These are phyloP conservation scores for Cuculus canorus DNA, from an alignment of 2,797 vertebrate species.

Conservation along the genomic window DNA sequence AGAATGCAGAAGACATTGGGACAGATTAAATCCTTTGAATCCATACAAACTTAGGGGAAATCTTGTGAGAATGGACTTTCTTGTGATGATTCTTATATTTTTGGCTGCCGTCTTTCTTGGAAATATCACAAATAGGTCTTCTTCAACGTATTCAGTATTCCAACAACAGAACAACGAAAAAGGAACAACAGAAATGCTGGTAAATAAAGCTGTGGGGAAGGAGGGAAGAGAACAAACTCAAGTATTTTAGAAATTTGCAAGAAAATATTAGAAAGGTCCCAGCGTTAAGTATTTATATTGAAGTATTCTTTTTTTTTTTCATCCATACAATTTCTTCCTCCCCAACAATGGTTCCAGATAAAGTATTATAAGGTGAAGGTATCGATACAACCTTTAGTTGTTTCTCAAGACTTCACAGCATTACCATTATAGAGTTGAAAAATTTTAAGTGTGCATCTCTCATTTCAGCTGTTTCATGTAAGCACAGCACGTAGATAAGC, in stretches of 20 bases:
- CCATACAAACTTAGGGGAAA: neutral
- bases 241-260: neutral
- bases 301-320: neutral
- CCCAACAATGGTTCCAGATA: neutral
- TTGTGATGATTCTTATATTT: slow-evolving; percentile 28
- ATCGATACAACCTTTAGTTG: neutral
- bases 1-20: neutral
- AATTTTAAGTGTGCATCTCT: neutral
- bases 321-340: neutral
- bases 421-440: neutral
- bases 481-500: neutral
- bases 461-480: neutral
- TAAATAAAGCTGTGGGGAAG: neutral
- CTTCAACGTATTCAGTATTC: neutral
- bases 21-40: neutral
- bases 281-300: neutral
- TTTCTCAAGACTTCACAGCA: neutral
- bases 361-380: neutral
- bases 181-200: neutral
- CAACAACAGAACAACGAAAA: neutral
- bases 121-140: slow-evolving; percentile 41
- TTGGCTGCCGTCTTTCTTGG: slow-evolving; percentile 51
- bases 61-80: neutral
- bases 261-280: neutral
- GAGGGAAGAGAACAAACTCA: neutral